Evolutionary conservation across 1,140 invertebrate species (phyloP).

Genomic region (Ephestia elutella): DNA sequence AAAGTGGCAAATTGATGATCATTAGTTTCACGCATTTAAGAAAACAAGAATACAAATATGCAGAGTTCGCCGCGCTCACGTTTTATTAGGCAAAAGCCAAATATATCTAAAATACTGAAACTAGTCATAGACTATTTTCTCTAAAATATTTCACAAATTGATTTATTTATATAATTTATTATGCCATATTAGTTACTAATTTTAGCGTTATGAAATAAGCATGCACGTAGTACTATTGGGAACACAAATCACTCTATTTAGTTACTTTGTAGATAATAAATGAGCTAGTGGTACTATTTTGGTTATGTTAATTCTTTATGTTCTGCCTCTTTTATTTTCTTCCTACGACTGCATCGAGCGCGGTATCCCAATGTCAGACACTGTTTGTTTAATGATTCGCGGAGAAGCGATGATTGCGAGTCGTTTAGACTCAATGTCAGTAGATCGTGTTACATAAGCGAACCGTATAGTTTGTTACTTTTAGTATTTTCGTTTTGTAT

Average conservation of each 20-base stretch:
- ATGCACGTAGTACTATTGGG: slow-evolving; percentile 53
- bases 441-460: slow-evolving; percentile 17
- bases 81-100: not conserved
- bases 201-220: slow-evolving; percentile 53
- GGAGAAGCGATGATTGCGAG: slow-evolving; percentile 12
- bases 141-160: slow-evolving; percentile 29
- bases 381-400: slow-evolving; percentile 36
- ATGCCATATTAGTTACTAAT: slow-evolving; percentile 47
- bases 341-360: slow-evolving; percentile 28
- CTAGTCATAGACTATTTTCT: slow-evolving; percentile 14
- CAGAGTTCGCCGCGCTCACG: not conserved
- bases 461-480: too few species aligned
- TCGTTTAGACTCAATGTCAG: slow-evolving; percentile 28
- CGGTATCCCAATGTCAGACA: slow-evolving; percentile 34
- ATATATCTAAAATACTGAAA: not conserved
- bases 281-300: slow-evolving; percentile 34
- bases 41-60: too few species aligned
- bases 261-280: slow-evolving; percentile 42
- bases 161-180: slow-evolving; percentile 44
- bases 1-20: too few species aligned
- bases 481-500: not conserved
- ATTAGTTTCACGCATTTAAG: too few species aligned
- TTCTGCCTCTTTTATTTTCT: slow-evolving; percentile 19
- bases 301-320: slow-evolving; percentile 22
- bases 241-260: slow-evolving; percentile 42